Conservation (phyloP, 2,113 vertebrate species). For the Labeo rohita region DNA sequence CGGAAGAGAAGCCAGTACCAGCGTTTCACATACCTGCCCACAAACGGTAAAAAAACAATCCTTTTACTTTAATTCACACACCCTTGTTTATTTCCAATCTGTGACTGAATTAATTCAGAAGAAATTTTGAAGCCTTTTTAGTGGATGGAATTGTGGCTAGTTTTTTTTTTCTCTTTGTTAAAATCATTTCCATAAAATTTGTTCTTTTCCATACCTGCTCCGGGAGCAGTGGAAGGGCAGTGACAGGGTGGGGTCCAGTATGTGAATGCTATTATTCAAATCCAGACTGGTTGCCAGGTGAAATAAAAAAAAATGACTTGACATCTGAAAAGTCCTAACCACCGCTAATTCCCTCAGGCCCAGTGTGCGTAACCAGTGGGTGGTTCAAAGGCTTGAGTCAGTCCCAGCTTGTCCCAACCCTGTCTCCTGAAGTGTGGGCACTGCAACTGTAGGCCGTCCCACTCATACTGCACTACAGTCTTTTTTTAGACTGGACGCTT, state of each 20-base stretch:
- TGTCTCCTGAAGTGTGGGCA: conserved; percentile 62
- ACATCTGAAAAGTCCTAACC: conserved; percentile 68
- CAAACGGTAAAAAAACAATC: conserved; percentile 84
- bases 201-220: conserved; percentile 72
- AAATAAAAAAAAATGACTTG: conserved; percentile 64
- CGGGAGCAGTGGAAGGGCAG: conserved; percentile 49
- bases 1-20: conserved; percentile 97
- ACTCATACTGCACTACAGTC: conserved; percentile 70
- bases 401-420: conserved; percentile 62
- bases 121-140: conserved; percentile 8
- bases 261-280: conserved; percentile 71
- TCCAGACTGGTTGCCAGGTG: conserved; percentile 66
- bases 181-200: conserved; percentile 66
- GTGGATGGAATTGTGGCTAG: conserved; percentile 65
- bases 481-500: conserved; percentile 32
- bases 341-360: conserved; percentile 68
- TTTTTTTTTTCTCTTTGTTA: conserved; percentile 61
- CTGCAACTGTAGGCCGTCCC: conserved; percentile 55
- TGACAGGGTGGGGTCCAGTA: conserved; percentile 52
- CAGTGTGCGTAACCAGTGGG: conserved; percentile 69
- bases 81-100: not conserved
- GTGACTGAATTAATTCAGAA: conserved; percentile 15
- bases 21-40: conserved; percentile 94
- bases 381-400: conserved; percentile 73
- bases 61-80: not conserved